phyloP scores from a whole-genome alignment of 2,113 vertebrate genomes.

The Phyllostomus discolor region DNA sequence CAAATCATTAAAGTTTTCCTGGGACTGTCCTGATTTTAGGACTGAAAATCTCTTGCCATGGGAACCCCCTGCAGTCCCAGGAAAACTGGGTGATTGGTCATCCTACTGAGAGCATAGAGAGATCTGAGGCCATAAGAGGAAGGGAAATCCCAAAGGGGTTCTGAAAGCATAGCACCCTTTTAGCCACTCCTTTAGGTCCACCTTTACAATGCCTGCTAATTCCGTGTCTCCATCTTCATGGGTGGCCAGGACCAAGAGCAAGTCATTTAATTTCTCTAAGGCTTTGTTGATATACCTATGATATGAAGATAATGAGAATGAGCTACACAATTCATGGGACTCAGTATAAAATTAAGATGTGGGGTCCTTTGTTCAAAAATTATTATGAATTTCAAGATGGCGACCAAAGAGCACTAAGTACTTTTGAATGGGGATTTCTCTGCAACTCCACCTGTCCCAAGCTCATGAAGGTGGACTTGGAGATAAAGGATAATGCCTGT shows the following conservation, averaged over 20 bases:
- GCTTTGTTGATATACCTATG: neutral
- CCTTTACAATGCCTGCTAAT: neutral
- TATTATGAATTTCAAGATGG: constrained; percentile 8
- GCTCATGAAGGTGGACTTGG: neutral
- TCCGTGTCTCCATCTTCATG: neutral
- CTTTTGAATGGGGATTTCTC: neutral
- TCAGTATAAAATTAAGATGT: neutral
- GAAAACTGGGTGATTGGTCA: neutral
- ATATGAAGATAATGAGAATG: neutral
- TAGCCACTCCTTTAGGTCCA: neutral
- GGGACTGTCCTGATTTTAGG: neutral
- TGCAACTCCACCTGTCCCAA: neutral
- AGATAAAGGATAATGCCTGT: neutral
- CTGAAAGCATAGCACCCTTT: neutral
- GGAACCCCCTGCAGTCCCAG: neutral
- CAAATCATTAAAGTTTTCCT: neutral
- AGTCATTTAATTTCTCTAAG: neutral
- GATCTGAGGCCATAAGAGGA: neutral
- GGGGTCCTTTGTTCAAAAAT: neutral
- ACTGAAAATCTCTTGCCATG: neutral
- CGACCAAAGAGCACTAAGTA: accelerated
- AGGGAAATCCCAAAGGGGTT: neutral
- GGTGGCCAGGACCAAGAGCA: neutral
- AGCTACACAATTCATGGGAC: neutral
- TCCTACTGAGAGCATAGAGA: neutral